Evolutionary conservation across 1,140 invertebrate genomes (phyloP), one percentile per base, ranked within the genome.

Genomic region (Berghia stephanieae): DNA sequence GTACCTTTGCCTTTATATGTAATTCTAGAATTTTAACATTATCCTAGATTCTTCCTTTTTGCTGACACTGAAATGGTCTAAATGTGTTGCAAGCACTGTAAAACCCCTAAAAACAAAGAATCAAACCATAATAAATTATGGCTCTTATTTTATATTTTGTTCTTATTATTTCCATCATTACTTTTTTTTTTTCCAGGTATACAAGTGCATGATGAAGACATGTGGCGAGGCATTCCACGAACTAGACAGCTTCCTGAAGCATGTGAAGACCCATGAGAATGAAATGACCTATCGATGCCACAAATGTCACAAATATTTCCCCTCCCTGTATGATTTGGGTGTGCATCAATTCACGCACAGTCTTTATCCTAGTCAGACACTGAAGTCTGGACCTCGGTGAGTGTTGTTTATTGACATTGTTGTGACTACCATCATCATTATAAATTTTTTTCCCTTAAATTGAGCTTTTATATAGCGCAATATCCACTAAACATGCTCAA

Each of bases 211-310:
- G 42, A 90, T 93, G 82, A 92, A 90, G 73, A 90, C 89, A 24
- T 94, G 93, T 84, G 90, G 90, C 24, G 84, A 89, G 79, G 92
- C 92, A 79, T 94, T 93, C 81, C 85, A 90, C 46, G 92, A 93
- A 34, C 84, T 93, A 21, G 92, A 93, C 40, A 83, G 90, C n/a
- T 93, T 93, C 82, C 85, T 94, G 38, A 91, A 92, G 66, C 93
- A 94, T 80, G 92, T 91, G 0, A 89, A 89, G 77, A 85, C 81
- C 2, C 91, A 92, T 76, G 91, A 91, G 80, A 90, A 91, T 67
- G 92, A 93, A 75, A 91, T 92, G 77, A 91, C 91, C 36, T 93
- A 93, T 81, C 88, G 91, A 4, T 93, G 93, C 83, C 92, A 93
- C 81, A 88, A 92, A 55, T 93, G 93, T 77, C 90, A 90, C 57